Evolutionary conservation across 2,113 vertebrate genomes (phyloP).

Genomic region (Herpailurus yagouaroundi): DNA sequence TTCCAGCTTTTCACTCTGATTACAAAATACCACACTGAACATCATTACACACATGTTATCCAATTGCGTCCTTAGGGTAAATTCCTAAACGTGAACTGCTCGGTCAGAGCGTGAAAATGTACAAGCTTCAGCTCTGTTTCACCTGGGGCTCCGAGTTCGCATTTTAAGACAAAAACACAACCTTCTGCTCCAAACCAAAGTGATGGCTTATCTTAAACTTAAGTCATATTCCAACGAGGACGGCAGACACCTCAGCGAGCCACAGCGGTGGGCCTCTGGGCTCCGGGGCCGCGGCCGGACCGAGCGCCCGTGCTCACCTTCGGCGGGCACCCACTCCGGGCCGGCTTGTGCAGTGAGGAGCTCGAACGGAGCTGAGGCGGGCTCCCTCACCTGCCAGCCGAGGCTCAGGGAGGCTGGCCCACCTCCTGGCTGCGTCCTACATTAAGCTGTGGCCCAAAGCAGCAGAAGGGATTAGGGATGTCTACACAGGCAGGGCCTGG

Average conservation of each 20-base stretch:
- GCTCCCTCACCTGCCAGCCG: not conserved
- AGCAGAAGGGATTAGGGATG: not conserved
- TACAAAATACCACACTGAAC: not conserved
- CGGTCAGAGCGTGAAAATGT: not conserved
- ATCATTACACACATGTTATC: not conserved
- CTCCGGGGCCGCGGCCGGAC: not conserved
- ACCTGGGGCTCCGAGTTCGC: not conserved
- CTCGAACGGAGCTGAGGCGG: not conserved
- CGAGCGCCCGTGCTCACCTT: not conserved
- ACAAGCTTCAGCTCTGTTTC: not conserved
- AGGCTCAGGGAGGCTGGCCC: too few species aligned
- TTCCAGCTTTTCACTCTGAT: not conserved
- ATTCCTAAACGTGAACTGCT: too few species aligned
- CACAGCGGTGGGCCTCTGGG: not conserved
- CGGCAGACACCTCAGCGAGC: not conserved
- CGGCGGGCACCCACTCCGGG: not conserved
- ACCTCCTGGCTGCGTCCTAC: not conserved
- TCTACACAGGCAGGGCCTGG: not conserved
- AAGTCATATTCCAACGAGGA: not conserved
- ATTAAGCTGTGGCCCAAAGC: not conserved
- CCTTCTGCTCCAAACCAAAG: not conserved
- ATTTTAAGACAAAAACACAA: not conserved
- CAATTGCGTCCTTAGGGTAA: not conserved
- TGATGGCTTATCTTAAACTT: not conserved
- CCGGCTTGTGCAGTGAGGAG: too few species aligned